Evolutionary conservation across 2,113 vertebrate species (phyloP), one percentile per base, ranked within the genome.

Genomic region (Myrmophylax atrothorax): DNA sequence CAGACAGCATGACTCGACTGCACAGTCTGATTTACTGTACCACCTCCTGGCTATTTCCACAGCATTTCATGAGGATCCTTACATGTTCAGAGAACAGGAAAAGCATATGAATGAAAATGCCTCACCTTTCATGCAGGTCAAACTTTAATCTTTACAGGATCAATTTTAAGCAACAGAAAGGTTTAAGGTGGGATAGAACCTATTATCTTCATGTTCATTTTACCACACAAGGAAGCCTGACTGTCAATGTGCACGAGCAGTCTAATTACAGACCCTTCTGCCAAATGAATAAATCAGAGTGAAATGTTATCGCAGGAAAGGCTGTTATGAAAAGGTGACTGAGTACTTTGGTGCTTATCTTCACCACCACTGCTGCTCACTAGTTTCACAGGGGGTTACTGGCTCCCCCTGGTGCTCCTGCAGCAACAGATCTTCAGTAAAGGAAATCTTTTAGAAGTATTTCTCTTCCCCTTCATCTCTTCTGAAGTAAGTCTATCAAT

Each of bases 151-250:
- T 93, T 94, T 68, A 56, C 44, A 74, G 37, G 42, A 89, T 59
- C 37, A 79, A 69, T 77, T 92, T 92, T 74, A 95, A 94, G 79
- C 50, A 95, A 77, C 37, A 76, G 84, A 73, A 42, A 88, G 90
- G 62, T 92, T 94, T 88, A 92, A 94, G 79, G 59, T 7, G 5
- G 88, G 40, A 94, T 42, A 83, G 25, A 90, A 93, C 62, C 88
- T 93, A 95, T 93, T 92, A 90, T 84, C 91, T 88, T 94, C 80
- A 68, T 64, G 62, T 75, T 79, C 78, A 74, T 84, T 94, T 84
- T 87, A 59, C 68, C 63, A 75, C 63, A 88, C 73, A 56, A 68
- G 76, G 76, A 88, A 94, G 76, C 25, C 69, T 84, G 84, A 91
- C 90, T 87, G 95, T 77, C 73, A 91, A 72, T 7, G 29, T 80